Conservation (phyloP, 2,113 vertebrate species). For the Onychostruthus taczanowskii region DNA sequence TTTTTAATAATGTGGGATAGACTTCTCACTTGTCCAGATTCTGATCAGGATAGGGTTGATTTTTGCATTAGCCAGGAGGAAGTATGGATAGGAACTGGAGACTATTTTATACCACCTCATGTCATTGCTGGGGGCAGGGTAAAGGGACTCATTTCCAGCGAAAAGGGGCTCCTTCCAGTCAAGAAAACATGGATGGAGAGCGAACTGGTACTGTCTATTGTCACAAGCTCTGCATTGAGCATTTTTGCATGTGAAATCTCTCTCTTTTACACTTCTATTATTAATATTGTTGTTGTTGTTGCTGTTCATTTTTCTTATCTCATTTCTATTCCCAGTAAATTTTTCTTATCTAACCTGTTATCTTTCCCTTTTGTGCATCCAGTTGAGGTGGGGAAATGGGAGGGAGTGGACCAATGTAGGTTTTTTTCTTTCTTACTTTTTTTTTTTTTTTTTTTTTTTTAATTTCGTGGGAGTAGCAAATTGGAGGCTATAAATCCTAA, state of each 20-base stretch:
- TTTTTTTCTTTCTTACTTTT: too few relatives aligned
- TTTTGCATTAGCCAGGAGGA: neutral
- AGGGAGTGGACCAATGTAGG: neutral
- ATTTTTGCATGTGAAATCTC: neutral
- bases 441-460: too few relatives aligned
- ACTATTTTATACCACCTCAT: neutral
- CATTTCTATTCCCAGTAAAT: neutral
- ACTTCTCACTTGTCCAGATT: neutral
- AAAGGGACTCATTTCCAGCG: neutral
- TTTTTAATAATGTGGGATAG: neutral
- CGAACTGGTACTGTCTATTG: fast-evolving
- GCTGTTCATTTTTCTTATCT: neutral
- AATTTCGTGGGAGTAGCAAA: neutral
- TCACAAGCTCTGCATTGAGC: neutral
- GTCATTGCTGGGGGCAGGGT: neutral
- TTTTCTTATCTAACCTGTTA: neutral
- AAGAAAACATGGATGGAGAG: neutral
- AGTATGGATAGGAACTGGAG: neutral
- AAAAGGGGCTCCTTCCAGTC: neutral
- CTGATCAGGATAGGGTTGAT: fast-evolving
- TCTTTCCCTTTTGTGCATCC: neutral
- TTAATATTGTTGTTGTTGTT: neutral
- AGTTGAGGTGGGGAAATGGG: neutral
- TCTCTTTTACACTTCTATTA: neutral
- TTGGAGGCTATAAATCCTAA: neutral